Percentiles rank a stretch among this genome's conserved stretches.
Conservation (phyloP, 1,140 invertebrate species). For the Eulimnadia texana region DNA sequence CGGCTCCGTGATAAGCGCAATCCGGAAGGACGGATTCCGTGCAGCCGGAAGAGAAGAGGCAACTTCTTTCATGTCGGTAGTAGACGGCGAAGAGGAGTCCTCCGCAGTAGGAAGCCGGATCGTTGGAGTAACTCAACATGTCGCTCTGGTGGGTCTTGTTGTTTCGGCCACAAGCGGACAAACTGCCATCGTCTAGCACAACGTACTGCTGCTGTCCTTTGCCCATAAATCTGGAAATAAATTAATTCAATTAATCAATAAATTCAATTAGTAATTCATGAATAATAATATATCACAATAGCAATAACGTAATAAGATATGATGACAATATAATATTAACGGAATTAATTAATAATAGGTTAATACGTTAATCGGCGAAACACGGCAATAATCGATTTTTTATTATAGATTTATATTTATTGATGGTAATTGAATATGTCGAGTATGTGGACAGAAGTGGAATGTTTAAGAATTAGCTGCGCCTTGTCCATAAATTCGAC, state of each 20-base stretch:
- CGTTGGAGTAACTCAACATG: background rate
- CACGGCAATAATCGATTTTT: no score
- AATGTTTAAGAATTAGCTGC: no score
- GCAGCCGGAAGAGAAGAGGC: background rate
- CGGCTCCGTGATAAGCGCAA: constrained; percentile 16
- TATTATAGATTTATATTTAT: no score
- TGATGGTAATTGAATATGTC: no score
- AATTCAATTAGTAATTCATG: no score
- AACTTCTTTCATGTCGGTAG: constrained; percentile 19
- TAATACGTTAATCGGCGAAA: no score
- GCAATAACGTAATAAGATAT: no score
- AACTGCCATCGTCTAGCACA: background rate
- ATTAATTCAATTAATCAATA: background rate
- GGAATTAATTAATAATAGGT: no score
- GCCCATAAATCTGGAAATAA: background rate
- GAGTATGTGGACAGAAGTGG: no score
- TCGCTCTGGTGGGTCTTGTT: background rate
- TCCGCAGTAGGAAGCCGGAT: constrained; percentile 6
- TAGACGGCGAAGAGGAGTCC: constrained; percentile 22
- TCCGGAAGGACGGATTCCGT: background rate
- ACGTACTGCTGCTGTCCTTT: background rate
- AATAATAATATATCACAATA: no score
- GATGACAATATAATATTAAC: no score
- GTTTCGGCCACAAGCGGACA: background rate
- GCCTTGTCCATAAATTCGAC: no score